Conservation (phyloP, 2,888 invertebrate species). For the Flabesymbios commensalis region DNA sequence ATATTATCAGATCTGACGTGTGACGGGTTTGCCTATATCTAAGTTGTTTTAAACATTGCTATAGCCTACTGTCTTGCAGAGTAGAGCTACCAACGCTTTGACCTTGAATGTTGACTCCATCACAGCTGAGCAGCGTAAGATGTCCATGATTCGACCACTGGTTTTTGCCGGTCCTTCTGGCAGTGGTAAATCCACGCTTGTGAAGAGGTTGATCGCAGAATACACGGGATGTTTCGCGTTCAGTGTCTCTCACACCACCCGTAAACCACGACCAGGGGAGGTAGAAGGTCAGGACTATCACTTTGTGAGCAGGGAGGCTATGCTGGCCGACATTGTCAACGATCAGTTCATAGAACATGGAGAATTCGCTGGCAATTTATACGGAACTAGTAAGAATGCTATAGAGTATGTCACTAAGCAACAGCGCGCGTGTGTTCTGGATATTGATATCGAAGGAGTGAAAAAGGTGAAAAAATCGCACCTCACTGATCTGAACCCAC, state of each 20-base stretch:
- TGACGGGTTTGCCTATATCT: no score
- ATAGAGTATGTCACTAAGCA: slow-evolving; percentile 78
- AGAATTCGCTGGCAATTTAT: slow-evolving; percentile 88
- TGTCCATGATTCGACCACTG: slow-evolving; percentile 74
- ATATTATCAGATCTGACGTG: no score
- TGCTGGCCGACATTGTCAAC: slow-evolving; percentile 74
- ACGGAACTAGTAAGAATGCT: slow-evolving; percentile 93
- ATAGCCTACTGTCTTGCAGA: no score
- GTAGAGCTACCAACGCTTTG: no score
- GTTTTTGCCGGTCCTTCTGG: slow-evolving; percentile 97
- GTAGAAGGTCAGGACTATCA: slow-evolving; percentile 74
- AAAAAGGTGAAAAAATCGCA: slow-evolving; percentile 79
- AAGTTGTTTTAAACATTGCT: no score
- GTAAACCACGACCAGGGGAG: slow-evolving; percentile 65
- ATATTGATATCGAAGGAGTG: slow-evolving; percentile 94
- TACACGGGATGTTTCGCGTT: slow-evolving; percentile 90
- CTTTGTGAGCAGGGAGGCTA: slow-evolving; percentile 78
- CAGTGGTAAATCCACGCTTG: slow-evolving; percentile 91
- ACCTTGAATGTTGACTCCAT: no score
- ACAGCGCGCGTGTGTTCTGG: slow-evolving; percentile 89
- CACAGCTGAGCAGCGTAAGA: no score
- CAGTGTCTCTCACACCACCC: slow-evolving; percentile 80
- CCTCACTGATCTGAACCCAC: slow-evolving; percentile 80
- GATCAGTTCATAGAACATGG: slow-evolving; percentile 93
- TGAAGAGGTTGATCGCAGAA: slow-evolving; percentile 83